A percentile compares a stretch with the other conserved stretches of the same genome.
These are phyloP conservation scores for Pinctada fucata DNA, from an alignment of 2,888 invertebrate species.

Conservation along the genomic window DNA sequence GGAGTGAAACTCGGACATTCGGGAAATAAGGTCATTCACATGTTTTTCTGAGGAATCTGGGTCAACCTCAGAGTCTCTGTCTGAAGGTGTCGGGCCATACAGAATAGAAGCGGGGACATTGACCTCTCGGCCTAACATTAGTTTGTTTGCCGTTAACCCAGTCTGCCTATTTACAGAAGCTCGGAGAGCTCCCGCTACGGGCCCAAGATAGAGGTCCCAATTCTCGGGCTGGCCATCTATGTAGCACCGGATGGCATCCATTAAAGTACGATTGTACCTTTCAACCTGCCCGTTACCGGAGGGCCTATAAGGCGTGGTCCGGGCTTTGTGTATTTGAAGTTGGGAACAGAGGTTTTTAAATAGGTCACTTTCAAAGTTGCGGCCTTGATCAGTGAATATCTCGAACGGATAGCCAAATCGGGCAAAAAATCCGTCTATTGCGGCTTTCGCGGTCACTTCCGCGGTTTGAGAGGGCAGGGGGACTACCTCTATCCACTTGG, in stretches of 20 bases:
- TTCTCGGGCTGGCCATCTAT: background rate
- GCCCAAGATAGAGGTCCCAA: background rate
- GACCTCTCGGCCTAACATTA: no score
- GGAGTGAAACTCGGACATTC: no score
- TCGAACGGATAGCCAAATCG: conserved; percentile 2
- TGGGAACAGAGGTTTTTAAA: conserved; percentile 1
- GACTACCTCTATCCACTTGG: conserved; percentile 1
- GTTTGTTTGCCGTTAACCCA: conserved; percentile 8
- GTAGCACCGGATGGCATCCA: background rate
- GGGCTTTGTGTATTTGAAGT: background rate
- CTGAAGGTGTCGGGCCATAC: conserved; percentile 8
- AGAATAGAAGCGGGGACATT: no score
- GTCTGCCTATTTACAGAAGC: conserved; percentile 8
- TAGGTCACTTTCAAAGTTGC: background rate
- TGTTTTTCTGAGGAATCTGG: background rate
- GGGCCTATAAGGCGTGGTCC: background rate
- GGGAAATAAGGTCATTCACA: no score
- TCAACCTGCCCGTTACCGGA: background rate
- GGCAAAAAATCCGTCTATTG: background rate
- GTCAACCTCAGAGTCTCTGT: background rate
- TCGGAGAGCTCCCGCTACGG: no score
- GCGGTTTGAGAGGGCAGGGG: background rate
- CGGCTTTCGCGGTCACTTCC: background rate
- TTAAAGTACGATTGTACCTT: background rate
- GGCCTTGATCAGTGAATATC: conserved; percentile 5